phyloP scores from a whole-genome alignment of 2,797 vertebrate species.

The Gymnoscopelus braueri region DNA sequence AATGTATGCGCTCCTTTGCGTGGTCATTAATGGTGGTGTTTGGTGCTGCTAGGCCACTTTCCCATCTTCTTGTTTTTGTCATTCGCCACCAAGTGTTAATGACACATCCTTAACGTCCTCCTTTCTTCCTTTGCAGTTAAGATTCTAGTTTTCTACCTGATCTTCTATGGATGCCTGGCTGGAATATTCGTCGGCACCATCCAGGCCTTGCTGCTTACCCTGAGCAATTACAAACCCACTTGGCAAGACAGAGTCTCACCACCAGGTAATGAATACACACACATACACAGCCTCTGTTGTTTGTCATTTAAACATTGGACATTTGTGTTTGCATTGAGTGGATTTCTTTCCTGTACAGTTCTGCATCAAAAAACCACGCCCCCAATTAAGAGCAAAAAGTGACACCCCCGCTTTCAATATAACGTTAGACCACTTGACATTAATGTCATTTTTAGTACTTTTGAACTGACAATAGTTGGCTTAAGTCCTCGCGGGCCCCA shows the following conservation, averaged over 20 bases:
- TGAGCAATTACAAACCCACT: conserved; percentile 92
- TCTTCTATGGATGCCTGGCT: conserved; percentile 95
- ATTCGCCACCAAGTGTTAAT: neutral
- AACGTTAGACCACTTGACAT: no score
- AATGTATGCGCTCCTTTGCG: no score
- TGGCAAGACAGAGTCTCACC: conserved; percentile 97
- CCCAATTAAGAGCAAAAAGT: no score
- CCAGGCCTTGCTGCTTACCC: conserved; percentile 92
- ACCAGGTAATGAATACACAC: conserved; percentile 84
- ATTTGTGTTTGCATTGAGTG: no score
- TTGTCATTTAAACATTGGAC: no score
- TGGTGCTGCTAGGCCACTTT: neutral
- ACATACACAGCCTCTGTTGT: no score
- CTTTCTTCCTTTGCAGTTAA: conserved; percentile 84
- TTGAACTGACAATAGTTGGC: no score
- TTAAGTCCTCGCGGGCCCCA: no score
- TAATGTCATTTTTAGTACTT: no score
- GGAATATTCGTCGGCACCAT: conserved; percentile 98
- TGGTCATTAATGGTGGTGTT: neutral
- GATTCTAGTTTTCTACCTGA: conserved; percentile 91
- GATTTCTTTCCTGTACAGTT: no score
- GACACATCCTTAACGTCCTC: conserved; percentile 22
- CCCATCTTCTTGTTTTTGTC: neutral
- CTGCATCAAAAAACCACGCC: no score
- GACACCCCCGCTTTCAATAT: no score